A percentile compares a stretch with the other conserved stretches of the same genome.
These are phyloP conservation scores for Linepithema humile DNA, from an alignment of 1,140 invertebrate genomes.

Conservation along the genomic window DNA sequence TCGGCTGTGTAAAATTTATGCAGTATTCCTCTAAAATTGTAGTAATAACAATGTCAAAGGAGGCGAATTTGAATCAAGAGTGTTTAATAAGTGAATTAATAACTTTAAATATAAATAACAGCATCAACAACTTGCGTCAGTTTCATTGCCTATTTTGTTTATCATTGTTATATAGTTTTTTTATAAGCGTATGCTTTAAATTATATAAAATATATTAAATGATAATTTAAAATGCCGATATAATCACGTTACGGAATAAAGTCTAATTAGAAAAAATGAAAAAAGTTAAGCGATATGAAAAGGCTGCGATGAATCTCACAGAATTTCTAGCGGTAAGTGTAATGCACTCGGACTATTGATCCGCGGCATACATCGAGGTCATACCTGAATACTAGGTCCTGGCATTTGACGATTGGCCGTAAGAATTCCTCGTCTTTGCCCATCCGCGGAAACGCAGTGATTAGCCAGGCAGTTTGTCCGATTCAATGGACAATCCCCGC, in stretches of 20 bases:
- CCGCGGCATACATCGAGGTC: constrained; percentile 10
- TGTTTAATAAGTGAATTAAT: too few species aligned
- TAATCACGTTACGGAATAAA: too few species aligned
- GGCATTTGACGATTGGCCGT: constrained; percentile 93
- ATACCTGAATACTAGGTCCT: constrained; percentile 91
- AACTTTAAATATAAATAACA: too few species aligned
- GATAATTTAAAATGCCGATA: too few species aligned
- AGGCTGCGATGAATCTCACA: neutral
- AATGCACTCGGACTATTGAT: constrained; percentile 30
- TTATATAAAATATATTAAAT: too few species aligned
- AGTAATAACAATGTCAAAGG: neutral
- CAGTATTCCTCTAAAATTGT: neutral
- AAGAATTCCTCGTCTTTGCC: constrained; percentile 88
- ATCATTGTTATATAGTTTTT: too few species aligned
- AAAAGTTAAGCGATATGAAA: neutral
- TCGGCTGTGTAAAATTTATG: neutral
- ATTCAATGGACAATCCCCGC: constrained; percentile 88
- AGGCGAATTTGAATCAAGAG: neutral
- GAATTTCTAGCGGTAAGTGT: neutral
- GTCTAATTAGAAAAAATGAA: too few species aligned
- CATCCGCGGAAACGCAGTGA: constrained; percentile 90
- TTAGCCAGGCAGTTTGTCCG: constrained; percentile 86
- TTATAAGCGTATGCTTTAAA: too few species aligned
- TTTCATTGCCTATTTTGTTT: too few species aligned
- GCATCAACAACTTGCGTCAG: too few species aligned